Base-by-base conservation (phyloP, 2,888 invertebrate genomes). In the Tetheella fluctuosa region DNA sequence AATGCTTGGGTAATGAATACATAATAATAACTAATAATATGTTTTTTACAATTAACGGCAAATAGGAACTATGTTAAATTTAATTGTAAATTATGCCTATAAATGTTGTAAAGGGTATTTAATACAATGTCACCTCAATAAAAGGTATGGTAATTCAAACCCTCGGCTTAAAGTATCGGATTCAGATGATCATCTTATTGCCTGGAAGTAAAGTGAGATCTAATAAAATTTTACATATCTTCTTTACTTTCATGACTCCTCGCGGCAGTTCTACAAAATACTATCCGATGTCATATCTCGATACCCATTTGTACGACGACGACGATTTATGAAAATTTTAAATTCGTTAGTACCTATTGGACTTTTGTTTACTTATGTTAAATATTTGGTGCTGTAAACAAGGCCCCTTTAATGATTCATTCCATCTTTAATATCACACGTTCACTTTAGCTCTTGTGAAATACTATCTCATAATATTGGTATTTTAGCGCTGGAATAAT, bases 351-450 rank as follows among this genome's bases (percentile, higher is more conserved):
- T 34, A 34, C 48, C 15, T 2, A 13, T 7, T 10, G 15, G 10
- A 5, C n/a, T n/a, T n/a, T 48, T 48, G 48, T 20, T 48, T 48
- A 20, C 48, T 48, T n/a, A 48, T 15, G 48, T n/a, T n/a, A 20
- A 20, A 48, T 48, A 42, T 42, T 42, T 42, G 17, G 42, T 42
- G 42, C 42, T 42, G 42, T 68, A 67, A 60, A 57, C 61, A 76
- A 76, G 74, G 72, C 70, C 71, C 63, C 69, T 23, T 64, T 64
- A 48, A 54, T 65, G 71, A 73, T 73, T 68, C 69, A 42, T 2
- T 59, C 63, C 58, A 60, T 68, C 59, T 70, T 64, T 67, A 48
- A 48, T 75, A 74, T 69, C 69, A 74, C 70, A 64, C 37, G 68
- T 68, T 10, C 48, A 20, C 8, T 48, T 48, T 48, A 48, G 48